Percentiles rank a stretch among this genome's conserved stretches.
These are phyloP conservation scores for Cheirogaleus medius DNA, from an alignment of 2,113 vertebrate genomes.

Conservation along the genomic window DNA sequence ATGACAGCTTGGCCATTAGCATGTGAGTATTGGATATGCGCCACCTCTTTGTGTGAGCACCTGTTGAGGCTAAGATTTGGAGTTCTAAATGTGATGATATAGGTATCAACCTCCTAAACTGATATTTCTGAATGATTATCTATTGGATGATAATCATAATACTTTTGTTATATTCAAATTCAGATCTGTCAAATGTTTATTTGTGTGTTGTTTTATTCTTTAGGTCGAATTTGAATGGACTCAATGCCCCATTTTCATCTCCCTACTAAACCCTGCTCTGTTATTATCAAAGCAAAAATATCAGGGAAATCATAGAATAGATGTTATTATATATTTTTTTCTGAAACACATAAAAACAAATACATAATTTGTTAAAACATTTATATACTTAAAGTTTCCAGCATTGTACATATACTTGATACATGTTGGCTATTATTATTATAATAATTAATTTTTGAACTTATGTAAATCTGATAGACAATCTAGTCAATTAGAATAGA, in stretches of 20 bases:
- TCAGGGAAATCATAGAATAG: neutral
- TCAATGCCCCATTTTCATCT: fast-evolving
- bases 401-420: neutral
- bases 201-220: neutral
- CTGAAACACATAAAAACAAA: neutral
- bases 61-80: neutral
- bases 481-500: neutral
- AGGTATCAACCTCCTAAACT: neutral
- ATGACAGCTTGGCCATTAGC: neutral
- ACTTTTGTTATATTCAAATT: neutral
- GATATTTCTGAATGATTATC: neutral
- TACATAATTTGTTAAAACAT: neutral
- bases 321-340: neutral
- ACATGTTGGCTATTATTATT: neutral
- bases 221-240: neutral
- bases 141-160: neutral
- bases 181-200: neutral
- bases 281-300: neutral
- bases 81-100: neutral
- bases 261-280: fast-evolving
- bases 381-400: neutral
- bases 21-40: neutral
- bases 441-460: neutral
- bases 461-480: neutral
- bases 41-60: neutral